These are phyloP conservation scores for Eupithecia insigniata DNA, from an alignment of 2,888 invertebrate genomes.

Conservation along the genomic window DNA sequence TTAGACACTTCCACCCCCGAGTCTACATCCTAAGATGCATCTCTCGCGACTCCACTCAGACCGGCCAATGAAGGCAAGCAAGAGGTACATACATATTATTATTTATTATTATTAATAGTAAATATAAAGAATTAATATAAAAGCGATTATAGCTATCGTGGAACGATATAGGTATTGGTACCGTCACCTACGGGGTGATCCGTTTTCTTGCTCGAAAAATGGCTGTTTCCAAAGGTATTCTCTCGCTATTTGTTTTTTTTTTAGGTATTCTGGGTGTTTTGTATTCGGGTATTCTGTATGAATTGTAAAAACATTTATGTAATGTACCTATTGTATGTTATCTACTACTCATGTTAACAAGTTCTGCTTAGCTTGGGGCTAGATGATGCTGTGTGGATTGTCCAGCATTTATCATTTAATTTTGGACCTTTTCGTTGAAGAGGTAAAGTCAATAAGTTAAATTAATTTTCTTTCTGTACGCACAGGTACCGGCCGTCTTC, in stretches of 20 bases:
- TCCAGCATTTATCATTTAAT: background rate
- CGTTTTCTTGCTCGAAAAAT: background rate
- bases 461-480: background rate
- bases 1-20: too few species aligned
- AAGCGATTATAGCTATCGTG: background rate
- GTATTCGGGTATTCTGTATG: too few species aligned
- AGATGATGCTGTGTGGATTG: background rate
- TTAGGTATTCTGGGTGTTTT: too few species aligned
- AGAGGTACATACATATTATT: too few species aligned
- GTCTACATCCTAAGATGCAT: too few species aligned
- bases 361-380: background rate
- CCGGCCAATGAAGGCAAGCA: too few species aligned
- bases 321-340: too few species aligned
- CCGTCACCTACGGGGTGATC: background rate
- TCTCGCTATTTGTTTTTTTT: background rate
- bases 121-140: too few species aligned
- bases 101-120: too few species aligned
- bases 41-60: too few species aligned
- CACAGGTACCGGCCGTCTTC: background rate
- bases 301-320: too few species aligned
- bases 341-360: background rate
- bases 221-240: background rate
- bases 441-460: background rate
- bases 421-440: background rate
- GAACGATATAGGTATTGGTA: background rate